Evolutionary conservation across 2,113 vertebrate genomes (phyloP), one percentile per base, ranked within the genome.

Genomic region (Geothlypis trichas): DNA sequence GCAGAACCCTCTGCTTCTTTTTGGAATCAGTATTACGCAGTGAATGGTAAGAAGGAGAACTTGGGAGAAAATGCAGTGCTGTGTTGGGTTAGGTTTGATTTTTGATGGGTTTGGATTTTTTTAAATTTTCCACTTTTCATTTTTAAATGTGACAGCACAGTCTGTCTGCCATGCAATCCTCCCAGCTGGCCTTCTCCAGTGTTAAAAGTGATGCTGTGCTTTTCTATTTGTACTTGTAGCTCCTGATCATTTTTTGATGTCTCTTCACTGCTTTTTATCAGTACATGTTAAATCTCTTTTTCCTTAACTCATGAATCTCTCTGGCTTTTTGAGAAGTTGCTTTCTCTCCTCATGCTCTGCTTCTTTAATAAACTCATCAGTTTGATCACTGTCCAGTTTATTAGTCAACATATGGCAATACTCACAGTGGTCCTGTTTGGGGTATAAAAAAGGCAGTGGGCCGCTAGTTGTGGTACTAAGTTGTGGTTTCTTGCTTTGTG

Each of bases 191-290:
- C 76, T 94, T 93, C 75, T 72, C 63, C 51, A 57, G 30, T 71
- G 47, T 78, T 88, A 63, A 85, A 96, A 90, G 55, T 57, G 75
- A 62, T 85, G 75, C 71, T 73, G 24, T 74, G 47, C 82, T 95
- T 84, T 93, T 83, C 63, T 78, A 15, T 87, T 96, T 73, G 89
- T 89, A 73, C 87, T 89, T 72, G 33, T 41, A 90, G 69, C 84
- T 95, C 82, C 68, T 77, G 63, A 90, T 94, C 4, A 26, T 71
- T 96, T 95, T 87, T 91, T 93, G 46, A 85, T 88, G 69, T 84
- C 58, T 80, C 30, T 58, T 89, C 39, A 44, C 59, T 91, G n/a
- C 35, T 86, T 95, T 94, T 59, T 93, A 84, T 93, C 88, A 84
- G 79, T 77, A 52, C 20, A 6, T 42, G 42, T 94, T 94, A 77